phyloP scores from a whole-genome alignment of 2,888 invertebrate species.

The Muscina levida region DNA sequence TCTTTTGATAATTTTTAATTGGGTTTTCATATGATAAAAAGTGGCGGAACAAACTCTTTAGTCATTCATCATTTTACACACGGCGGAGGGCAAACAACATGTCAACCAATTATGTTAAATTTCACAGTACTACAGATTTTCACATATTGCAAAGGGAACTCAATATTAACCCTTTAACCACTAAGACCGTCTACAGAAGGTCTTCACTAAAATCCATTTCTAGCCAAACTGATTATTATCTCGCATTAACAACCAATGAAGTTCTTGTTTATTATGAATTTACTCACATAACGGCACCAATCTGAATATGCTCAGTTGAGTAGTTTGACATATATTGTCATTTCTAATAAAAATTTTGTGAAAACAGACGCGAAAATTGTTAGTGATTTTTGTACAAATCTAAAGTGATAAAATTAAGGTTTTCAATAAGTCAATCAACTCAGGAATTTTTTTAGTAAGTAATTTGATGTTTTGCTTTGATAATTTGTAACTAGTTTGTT shows the following conservation, averaged over 20 bases:
- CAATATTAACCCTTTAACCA: constrained; percentile 2
- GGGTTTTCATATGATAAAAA: neutral
- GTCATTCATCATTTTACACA: constrained; percentile 29
- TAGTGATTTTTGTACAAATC: neutral
- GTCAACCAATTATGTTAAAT: no score
- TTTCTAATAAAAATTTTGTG: neutral
- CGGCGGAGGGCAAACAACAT: no score
- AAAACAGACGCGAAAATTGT: constrained; percentile 2
- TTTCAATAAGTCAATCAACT: neutral
- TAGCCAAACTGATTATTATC: neutral
- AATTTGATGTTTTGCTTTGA: no score
- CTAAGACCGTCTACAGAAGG: neutral
- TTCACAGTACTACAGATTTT: no score
- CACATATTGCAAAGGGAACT: no score
- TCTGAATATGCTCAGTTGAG: neutral
- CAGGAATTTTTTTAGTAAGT: constrained; percentile 1
- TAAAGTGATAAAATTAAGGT: neutral
- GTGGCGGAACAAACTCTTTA: neutral
- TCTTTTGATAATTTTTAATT: constrained; percentile 14
- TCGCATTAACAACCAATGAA: neutral
- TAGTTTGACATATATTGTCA: neutral
- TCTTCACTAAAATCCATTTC: neutral
- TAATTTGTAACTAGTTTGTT: no score
- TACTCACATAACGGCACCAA: neutral
- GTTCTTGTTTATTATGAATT: neutral